phyloP scores from a whole-genome alignment of 2,888 invertebrate genomes.

The Dolichomitus sp. region DNA sequence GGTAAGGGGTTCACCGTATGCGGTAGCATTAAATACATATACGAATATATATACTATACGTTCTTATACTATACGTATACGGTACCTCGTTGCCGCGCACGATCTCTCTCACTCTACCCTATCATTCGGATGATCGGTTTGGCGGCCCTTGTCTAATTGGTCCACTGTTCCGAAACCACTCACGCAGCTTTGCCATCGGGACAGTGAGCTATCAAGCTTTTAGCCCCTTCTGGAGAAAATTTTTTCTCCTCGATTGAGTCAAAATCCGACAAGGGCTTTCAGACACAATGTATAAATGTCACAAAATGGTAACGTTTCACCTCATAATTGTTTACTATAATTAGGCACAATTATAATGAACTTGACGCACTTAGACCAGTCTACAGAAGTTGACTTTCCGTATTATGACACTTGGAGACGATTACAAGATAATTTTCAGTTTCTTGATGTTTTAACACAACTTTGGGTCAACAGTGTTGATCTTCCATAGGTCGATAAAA shows the following conservation, averaged over 20 bases:
- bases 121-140: slow-evolving; percentile 71
- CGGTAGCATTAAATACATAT: slow-evolving; percentile 67
- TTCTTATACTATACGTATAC: not conserved
- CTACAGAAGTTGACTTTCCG: not conserved
- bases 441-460: not conserved
- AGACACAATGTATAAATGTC: slow-evolving; percentile 2
- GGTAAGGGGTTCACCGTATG: slow-evolving; percentile 66
- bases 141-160: slow-evolving; percentile 68
- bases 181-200: slow-evolving; percentile 47
- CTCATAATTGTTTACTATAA: not conserved
- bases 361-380: not conserved
- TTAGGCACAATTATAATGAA: not conserved
- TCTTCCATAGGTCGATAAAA: not conserved
- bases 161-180: slow-evolving; percentile 55
- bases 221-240: slow-evolving; percentile 20
- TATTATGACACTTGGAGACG: slow-evolving; percentile 9
- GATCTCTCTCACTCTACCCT: slow-evolving; percentile 66
- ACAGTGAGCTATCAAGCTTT: slow-evolving; percentile 22
- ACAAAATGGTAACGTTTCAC: not conserved
- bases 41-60: slow-evolving; percentile 19
- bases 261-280: not conserved
- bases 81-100: slow-evolving; percentile 65
- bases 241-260: not conserved
- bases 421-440: not conserved
- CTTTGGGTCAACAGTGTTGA: not conserved